Evolutionary conservation across 2,888 invertebrate genomes (phyloP).

Genomic region (Toxonevra muliebris): DNA sequence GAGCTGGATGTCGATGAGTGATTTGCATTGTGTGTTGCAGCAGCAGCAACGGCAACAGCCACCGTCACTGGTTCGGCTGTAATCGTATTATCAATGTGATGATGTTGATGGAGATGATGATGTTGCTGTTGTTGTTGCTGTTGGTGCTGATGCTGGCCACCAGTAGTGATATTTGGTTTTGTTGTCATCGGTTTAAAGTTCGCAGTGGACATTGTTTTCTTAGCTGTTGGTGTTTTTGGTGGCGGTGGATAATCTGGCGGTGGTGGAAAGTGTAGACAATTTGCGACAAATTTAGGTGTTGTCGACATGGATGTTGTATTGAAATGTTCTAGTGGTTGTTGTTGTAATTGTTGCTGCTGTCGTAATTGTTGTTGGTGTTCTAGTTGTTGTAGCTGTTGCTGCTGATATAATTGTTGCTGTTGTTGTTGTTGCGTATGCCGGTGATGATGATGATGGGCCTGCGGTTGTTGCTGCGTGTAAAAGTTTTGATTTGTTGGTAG

Average conservation of each 20-base stretch:
- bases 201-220: conserved; percentile 25
- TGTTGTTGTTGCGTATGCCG: conserved; percentile 39
- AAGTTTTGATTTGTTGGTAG: conserved; percentile 44
- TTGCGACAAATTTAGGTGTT: conserved; percentile 46
- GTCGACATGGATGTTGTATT: conserved; percentile 39
- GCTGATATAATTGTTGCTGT: conserved; percentile 37
- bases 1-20: conserved; percentile 32
- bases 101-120: conserved; percentile 9
- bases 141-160: conserved; percentile 36
- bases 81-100: conserved; percentile 16
- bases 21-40: neutral
- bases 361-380: conserved; percentile 31
- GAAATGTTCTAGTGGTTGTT: conserved; percentile 39
- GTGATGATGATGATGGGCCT: conserved; percentile 47
- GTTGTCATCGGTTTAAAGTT: conserved; percentile 32
- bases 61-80: conserved; percentile 16
- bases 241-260: conserved; percentile 74
- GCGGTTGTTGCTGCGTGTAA: conserved; percentile 44
- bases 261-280: conserved; percentile 72
- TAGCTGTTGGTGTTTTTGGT: conserved; percentile 34
- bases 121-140: conserved; percentile 33
- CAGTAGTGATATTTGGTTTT: conserved; percentile 34
- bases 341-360: conserved; percentile 39
- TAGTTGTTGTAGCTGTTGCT: conserved; percentile 38
- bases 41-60: conserved; percentile 16